Conservation (phyloP, 2,797 vertebrate species). For the Poecilia picta region DNA sequence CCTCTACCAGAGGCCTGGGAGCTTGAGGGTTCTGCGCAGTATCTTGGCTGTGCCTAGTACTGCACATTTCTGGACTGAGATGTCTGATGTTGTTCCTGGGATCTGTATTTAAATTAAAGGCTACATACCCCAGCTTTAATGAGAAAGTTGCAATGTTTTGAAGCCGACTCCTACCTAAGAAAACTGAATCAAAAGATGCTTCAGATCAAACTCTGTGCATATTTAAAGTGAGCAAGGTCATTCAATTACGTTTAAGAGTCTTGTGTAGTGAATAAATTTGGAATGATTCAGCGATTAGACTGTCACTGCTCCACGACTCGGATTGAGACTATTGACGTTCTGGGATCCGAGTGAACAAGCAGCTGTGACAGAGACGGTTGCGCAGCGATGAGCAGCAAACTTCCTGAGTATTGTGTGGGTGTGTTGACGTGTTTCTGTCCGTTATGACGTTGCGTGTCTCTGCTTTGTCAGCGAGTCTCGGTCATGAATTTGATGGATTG, state of each 20-base stretch:
- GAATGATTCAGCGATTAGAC: neutral
- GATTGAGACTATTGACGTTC: slow-evolving; percentile 11
- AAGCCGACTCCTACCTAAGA: neutral
- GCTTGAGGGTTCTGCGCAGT: too few species aligned
- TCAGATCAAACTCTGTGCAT: neutral
- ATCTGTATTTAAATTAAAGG: too few species aligned
- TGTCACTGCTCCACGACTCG: slow-evolving; percentile 7
- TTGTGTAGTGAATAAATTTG: slow-evolving; percentile 15
- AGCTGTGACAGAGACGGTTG: slow-evolving; percentile 31
- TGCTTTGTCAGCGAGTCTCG: slow-evolving; percentile 23
- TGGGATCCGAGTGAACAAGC: slow-evolving; percentile 29
- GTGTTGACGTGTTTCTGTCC: slow-evolving; percentile 1
- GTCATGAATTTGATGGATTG: slow-evolving; percentile 44
- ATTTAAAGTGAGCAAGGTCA: neutral
- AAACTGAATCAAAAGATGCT: neutral
- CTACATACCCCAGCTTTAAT: neutral
- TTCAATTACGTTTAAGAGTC: neutral
- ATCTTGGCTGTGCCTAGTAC: too few species aligned
- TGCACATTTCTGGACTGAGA: too few species aligned
- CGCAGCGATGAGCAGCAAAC: slow-evolving; percentile 17
- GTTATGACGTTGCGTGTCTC: slow-evolving; percentile 14
- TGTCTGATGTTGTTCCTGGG: too few species aligned
- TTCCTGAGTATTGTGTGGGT: neutral
- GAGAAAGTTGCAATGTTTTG: neutral
- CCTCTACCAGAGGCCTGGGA: too few species aligned